These are phyloP conservation scores for Passer montanus DNA, from an alignment of 2,113 vertebrate genomes.

Conservation along the genomic window DNA sequence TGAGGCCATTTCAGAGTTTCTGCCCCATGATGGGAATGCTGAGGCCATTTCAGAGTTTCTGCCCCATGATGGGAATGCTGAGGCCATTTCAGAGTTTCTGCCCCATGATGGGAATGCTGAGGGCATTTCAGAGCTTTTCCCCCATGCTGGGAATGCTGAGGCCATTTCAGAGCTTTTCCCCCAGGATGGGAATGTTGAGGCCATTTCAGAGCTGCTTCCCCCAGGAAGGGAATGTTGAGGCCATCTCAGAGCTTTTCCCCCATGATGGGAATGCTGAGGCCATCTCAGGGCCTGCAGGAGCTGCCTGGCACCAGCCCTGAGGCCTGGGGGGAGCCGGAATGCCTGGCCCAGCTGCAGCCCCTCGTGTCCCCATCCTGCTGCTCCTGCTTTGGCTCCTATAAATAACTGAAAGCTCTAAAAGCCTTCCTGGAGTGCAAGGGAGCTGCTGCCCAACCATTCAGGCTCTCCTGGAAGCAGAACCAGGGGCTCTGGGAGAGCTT, in stretches of 20 bases:
- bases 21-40: neutral
- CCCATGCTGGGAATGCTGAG: no score
- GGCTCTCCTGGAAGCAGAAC: neutral
- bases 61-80: no score
- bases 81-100: no score
- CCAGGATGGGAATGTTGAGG: no score
- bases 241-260: neutral
- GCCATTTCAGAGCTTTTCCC: no score
- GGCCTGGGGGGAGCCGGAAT: neutral
- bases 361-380: neutral
- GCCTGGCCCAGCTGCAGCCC: neutral
- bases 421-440: neutral
- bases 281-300: neutral
- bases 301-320: neutral
- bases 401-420: conserved; percentile 7
- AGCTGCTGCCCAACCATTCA: neutral
- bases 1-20: no score
- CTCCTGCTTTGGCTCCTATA: neutral
- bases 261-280: no score
- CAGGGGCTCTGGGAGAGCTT: rapidly evolving
- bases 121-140: no score
- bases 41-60: neutral
- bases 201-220: no score
- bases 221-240: neutral
- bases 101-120: no score